phyloP scores from a whole-genome alignment of 2,888 invertebrate genomes.

The Chloromyia formosa region DNA sequence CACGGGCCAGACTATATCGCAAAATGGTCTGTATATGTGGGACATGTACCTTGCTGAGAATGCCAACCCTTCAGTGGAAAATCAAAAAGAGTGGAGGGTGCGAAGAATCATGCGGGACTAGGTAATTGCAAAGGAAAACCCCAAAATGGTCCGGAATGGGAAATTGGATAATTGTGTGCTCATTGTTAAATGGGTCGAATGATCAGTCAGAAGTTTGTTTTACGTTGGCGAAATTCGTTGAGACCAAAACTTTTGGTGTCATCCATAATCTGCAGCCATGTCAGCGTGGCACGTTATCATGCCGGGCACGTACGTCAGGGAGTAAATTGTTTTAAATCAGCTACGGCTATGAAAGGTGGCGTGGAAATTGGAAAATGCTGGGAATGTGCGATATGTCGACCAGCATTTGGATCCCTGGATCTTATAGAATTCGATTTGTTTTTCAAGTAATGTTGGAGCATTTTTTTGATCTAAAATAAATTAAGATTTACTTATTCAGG shows the following conservation, averaged over 20 bases:
- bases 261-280: constrained; percentile 39
- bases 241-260: constrained; percentile 47
- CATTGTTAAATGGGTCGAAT: constrained; percentile 51
- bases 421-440: background rate
- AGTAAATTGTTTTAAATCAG: constrained; percentile 50
- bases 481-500: constrained; percentile 10
- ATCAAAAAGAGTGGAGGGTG: constrained; percentile 31
- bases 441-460: background rate
- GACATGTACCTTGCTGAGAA: constrained; percentile 2
- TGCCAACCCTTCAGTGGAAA: constrained; percentile 21
- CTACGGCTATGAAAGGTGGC: constrained; percentile 18
- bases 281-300: constrained; percentile 28
- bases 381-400: background rate
- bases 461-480: background rate
- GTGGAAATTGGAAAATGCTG: constrained; percentile 38
- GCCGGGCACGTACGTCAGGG: constrained; percentile 45
- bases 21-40: background rate
- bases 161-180: constrained; percentile 49
- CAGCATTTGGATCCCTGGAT: background rate
- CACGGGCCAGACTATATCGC: background rate
- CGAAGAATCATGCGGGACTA: constrained; percentile 13
- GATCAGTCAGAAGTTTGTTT: constrained; percentile 49
- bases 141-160: constrained; percentile 41
- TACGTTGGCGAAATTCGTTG: constrained; percentile 34
- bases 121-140: constrained; percentile 46